Evolutionary conservation across 2,888 invertebrate genomes (phyloP), one percentile per base, ranked within the genome.

Genomic region (Cataglyphis altisquamis): DNA sequence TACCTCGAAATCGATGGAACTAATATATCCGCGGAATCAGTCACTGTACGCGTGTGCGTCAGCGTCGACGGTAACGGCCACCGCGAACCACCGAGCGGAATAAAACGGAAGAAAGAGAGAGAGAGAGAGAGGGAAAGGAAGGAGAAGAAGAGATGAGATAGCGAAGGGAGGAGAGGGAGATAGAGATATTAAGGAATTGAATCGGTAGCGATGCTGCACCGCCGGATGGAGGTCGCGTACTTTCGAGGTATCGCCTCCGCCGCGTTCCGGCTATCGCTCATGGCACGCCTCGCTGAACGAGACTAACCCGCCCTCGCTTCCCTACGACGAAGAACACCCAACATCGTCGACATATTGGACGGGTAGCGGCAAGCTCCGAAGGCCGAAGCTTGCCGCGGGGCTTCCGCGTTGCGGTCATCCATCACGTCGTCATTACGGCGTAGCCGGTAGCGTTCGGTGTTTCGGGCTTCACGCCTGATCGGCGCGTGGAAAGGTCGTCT

Each of bases 371-470:
- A 64, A 75, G 73, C 82, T 73, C 12, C 70, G 84, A 81, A 64
- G 78, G 81, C 84, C 75, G 82, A 45, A 85, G 82, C 84, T 86
- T 72, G 87, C 88, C 89, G 78, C 83, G 83, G 74, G 83, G 83
- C 81, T 87, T 75, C 86, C 72, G 84, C 86, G 86, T 88, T 90
- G 90, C 75, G 88, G 84, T 88, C 91, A 93, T 93, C 92, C 90
- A 93, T 93, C 93, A 93, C 89, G 84, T 89, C 89, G 91, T 93
- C 93, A 93, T 93, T 91, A 92, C 88, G 85, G 86, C 89, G 84
- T 84, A 77, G 85, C 87, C 78, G 85, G 86, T n/a, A 48, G 18
- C 29, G 29, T 6, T 68, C 48, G 70, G 52, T 55, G 70, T 52
- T 57, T 72, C 72, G 39, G 25, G 72, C 72, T 72, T 72, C 72